These are phyloP conservation scores for Ictidomys tridecemlineatus DNA, from an alignment of 2,113 vertebrate species.

Conservation along the genomic window DNA sequence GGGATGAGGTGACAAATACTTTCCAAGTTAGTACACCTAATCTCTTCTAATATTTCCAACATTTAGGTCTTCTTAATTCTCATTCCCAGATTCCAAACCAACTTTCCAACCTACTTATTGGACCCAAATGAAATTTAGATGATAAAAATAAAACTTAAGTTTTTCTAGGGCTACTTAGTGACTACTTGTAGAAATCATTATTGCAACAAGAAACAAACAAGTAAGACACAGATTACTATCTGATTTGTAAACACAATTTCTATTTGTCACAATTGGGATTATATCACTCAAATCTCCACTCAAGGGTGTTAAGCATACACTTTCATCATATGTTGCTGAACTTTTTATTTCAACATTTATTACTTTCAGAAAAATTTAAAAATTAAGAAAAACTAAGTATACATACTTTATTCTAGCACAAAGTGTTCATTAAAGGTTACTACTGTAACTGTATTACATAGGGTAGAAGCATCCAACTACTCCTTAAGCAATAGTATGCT, in stretches of 20 bases:
- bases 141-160: background rate
- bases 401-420: background rate
- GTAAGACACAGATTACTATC: background rate
- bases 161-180: background rate
- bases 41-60: conserved; percentile 17
- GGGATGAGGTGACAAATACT: background rate
- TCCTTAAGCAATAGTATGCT: background rate
- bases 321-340: background rate
- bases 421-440: background rate
- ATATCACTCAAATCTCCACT: background rate
- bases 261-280: background rate
- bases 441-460: background rate
- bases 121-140: background rate
- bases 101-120: conserved; percentile 20
- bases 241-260: background rate
- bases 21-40: background rate
- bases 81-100: background rate
- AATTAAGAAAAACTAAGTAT: background rate
- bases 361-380: conserved; percentile 9
- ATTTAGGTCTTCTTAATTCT: background rate
- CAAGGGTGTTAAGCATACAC: background rate
- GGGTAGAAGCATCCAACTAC: background rate
- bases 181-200: background rate
- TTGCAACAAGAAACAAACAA: background rate
- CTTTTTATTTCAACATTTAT: background rate